Evolutionary conservation across 1,140 invertebrate species (phyloP).

Genomic region (Ctenoplectra terminalis): DNA sequence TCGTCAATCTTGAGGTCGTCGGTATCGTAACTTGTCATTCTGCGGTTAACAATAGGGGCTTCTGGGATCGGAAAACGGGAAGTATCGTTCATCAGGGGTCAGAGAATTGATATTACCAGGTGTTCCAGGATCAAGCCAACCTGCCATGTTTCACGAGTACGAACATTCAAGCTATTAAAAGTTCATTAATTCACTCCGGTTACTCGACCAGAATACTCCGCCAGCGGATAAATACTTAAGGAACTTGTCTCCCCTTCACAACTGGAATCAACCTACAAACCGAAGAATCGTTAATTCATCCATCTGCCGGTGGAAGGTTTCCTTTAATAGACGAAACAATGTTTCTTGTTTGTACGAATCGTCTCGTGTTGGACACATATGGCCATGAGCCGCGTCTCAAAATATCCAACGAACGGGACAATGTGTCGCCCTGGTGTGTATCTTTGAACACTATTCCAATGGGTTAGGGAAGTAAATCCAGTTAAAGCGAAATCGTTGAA

Average conservation of each 20-base stretch:
- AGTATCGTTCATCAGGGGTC: too few species aligned
- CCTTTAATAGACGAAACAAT: neutral
- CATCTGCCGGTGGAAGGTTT: neutral
- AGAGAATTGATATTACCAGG: neutral
- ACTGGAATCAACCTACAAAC: neutral
- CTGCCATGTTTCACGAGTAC: neutral
- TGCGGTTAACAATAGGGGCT: neutral
- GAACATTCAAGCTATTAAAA: neutral
- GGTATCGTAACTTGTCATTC: constrained; percentile 3
- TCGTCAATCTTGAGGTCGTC: constrained; percentile 15
- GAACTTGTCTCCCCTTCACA: neutral
- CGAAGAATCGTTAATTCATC: neutral
- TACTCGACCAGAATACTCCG: neutral
- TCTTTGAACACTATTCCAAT: neutral
- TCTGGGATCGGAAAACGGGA: neutral
- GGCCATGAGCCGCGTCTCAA: neutral
- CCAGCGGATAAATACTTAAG: neutral
- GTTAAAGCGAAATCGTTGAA: neutral
- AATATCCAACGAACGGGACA: neutral
- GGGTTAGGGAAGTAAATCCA: neutral
- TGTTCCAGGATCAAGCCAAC: neutral
- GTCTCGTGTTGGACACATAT: too few species aligned
- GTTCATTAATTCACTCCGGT: neutral
- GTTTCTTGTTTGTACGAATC: neutral
- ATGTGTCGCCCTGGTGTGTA: too few species aligned